Percentiles rank a stretch among this genome's conserved stretches.
Evolutionary conservation across 2,797 vertebrate species (phyloP).

Genomic region (Chromis chromis): DNA sequence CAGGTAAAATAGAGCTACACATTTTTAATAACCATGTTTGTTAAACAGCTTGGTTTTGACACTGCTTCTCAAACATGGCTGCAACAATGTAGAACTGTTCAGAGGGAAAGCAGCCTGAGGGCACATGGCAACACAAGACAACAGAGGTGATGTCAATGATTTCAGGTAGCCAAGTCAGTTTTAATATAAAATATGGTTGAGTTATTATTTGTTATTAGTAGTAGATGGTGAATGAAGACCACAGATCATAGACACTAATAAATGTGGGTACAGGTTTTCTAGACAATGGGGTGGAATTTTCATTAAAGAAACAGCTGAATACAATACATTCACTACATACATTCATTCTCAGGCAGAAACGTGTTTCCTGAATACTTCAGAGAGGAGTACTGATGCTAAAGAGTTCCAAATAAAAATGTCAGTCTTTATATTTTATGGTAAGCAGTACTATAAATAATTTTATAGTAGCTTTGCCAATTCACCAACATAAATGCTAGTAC

Average conservation of each 20-base stretch:
- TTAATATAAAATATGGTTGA: neutral
- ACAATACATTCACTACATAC: neutral
- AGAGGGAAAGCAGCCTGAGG: neutral
- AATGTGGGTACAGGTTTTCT: neutral
- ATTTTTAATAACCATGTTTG: constrained; percentile 13
- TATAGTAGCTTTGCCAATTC: no score
- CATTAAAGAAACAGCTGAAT: neutral
- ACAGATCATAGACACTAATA: neutral
- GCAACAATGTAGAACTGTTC: neutral
- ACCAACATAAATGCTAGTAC: no score
- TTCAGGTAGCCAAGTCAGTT: neutral
- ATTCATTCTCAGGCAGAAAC: neutral
- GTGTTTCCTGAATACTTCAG: no score
- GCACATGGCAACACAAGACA: neutral
- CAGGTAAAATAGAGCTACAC: constrained; percentile 3
- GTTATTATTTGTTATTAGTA: neutral
- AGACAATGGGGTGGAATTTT: neutral
- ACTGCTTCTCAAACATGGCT: no score
- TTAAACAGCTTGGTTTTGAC: neutral
- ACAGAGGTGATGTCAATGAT: neutral
- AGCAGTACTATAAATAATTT: no score
- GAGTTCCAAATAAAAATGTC: no score
- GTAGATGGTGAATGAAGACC: neutral
- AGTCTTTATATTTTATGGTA: no score
- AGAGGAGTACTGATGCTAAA: no score